Evolutionary conservation across 2,113 vertebrate species (phyloP).

Genomic region (Eurypyga helias): DNA sequence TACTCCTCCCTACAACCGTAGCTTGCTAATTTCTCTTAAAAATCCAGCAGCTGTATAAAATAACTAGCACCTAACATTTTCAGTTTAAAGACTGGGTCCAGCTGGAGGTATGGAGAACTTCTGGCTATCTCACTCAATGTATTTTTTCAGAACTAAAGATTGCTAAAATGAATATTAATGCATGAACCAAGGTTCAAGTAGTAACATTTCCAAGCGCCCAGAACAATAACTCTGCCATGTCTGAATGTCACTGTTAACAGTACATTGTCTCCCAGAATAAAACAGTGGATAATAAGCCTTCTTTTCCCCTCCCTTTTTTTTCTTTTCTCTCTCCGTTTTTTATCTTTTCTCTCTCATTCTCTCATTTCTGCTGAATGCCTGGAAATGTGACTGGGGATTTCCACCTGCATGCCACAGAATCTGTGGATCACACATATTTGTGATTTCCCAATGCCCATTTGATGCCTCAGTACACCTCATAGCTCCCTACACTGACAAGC

Average conservation of each 20-base stretch:
- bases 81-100: not conserved
- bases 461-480: not conserved
- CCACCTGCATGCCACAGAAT: not conserved
- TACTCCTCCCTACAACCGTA: not conserved
- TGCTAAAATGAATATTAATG: not conserved
- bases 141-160: not conserved
- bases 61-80: too few relatives aligned
- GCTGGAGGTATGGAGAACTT: not conserved
- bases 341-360: too few relatives aligned
- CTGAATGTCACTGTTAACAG: not conserved
- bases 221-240: not conserved
- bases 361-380: not conserved
- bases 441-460: not conserved
- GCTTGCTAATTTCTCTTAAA: not conserved
- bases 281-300: not conserved
- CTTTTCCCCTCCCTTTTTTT: too few relatives aligned
- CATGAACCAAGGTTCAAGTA: not conserved
- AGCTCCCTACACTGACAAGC: not conserved
- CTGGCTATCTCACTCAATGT: too few relatives aligned
- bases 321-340: too few relatives aligned
- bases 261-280: not conserved
- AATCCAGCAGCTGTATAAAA: not conserved
- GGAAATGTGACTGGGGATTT: not conserved
- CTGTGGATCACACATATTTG: not conserved
- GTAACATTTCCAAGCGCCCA: not conserved